Percentiles rank a stretch among this genome's conserved stretches.
These are phyloP conservation scores for Agrotis exclamationis DNA, from an alignment of 2,888 invertebrate genomes.

Conservation along the genomic window DNA sequence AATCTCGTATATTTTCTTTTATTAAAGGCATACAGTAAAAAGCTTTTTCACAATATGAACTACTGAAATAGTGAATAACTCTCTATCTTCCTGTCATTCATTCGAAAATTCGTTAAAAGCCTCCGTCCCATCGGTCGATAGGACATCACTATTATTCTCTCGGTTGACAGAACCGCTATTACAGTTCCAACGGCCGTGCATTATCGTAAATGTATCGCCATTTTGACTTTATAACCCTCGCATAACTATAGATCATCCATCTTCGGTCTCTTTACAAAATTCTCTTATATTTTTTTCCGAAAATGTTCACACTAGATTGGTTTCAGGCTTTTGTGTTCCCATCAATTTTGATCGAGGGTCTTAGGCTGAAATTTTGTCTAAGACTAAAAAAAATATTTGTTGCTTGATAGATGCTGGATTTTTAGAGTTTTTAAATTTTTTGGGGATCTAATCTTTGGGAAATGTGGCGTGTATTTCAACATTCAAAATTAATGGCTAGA, in stretches of 20 bases:
- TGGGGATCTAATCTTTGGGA: conserved; percentile 30
- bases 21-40: not conserved
- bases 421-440: conserved; percentile 17
- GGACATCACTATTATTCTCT: conserved; percentile 73
- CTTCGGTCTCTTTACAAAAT: conserved; percentile 68
- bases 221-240: conserved; percentile 81
- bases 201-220: conserved; percentile 84
- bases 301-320: conserved; percentile 54
- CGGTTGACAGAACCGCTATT: conserved; percentile 78
- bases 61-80: conserved; percentile 12
- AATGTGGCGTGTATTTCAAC: not conserved
- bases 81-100: conserved; percentile 16
- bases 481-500: conserved; percentile 3
- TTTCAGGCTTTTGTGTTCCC: conserved; percentile 41
- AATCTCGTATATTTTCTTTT: not conserved
- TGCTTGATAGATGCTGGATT: conserved; percentile 20
- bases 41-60: not conserved
- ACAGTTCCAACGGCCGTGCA: conserved; percentile 78
- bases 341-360: conserved; percentile 41
- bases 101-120: conserved; percentile 56
- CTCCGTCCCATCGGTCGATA: conserved; percentile 62
- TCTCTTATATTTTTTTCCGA: conserved; percentile 55
- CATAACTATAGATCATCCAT: conserved; percentile 75
- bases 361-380: conserved; percentile 11
- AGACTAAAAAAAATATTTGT: conserved; percentile 18